phyloP scores from a whole-genome alignment of 2,888 invertebrate species.

The Xylota segnis region DNA sequence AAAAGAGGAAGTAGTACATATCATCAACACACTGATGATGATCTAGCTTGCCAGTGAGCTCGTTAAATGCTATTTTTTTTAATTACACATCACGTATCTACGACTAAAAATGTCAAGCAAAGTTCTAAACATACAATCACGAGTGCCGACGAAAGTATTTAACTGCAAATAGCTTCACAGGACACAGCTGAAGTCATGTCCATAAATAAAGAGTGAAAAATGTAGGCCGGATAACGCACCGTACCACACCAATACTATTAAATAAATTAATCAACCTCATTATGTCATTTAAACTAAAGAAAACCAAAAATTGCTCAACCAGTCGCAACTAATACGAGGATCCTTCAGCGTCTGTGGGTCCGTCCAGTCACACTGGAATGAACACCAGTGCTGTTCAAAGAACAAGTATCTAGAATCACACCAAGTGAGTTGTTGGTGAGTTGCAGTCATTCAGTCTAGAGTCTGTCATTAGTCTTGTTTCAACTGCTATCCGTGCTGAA shows the following conservation, averaged over 20 bases:
- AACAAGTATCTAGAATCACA: neutral
- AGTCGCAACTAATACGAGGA: slow-evolving; percentile 1
- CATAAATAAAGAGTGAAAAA: neutral
- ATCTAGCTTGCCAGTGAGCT: too few relatives aligned
- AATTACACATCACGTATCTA: too few relatives aligned
- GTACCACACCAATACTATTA: neutral
- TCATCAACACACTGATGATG: too few relatives aligned
- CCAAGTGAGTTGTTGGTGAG: neutral
- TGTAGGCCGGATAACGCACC: neutral
- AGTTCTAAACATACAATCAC: too few relatives aligned
- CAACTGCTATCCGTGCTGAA: slow-evolving; percentile 64
- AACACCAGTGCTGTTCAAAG: neutral
- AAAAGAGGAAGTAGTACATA: too few relatives aligned
- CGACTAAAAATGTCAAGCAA: too few relatives aligned
- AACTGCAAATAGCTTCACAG: neutral
- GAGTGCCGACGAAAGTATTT: too few relatives aligned
- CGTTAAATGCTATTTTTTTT: too few relatives aligned
- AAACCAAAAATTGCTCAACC: slow-evolving; percentile 6
- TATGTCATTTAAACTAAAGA: neutral
- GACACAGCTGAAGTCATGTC: neutral
- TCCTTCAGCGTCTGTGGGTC: neutral
- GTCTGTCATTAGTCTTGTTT: slow-evolving; percentile 54
- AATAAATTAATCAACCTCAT: neutral
- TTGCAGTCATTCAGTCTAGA: slow-evolving; percentile 7
- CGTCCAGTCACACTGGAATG: neutral